A percentile compares a stretch with the other conserved stretches of the same genome.
phyloP scores from a whole-genome alignment of 2,888 invertebrate genomes.

The Papilio demoleus region DNA sequence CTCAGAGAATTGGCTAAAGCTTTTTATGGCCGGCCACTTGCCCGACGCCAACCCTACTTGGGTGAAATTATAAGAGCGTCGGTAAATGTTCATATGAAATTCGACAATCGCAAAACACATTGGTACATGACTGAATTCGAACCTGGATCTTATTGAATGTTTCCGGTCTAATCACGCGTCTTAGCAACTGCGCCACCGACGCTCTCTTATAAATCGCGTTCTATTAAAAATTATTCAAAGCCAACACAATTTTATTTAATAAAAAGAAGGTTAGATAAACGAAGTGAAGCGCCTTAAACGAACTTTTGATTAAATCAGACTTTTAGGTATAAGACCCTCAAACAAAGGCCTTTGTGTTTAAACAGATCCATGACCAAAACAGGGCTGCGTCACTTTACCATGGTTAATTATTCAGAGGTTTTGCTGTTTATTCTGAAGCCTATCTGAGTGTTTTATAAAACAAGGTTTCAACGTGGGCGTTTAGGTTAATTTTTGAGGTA shows the following conservation, averaged over 20 bases:
- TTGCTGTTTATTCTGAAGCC: slow-evolving; percentile 16
- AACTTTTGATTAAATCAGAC: slow-evolving; percentile 35
- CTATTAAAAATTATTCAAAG: neutral
- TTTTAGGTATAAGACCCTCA: slow-evolving; percentile 23
- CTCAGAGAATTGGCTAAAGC: too few species aligned
- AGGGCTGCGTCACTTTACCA: slow-evolving; percentile 32
- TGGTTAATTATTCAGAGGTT: slow-evolving; percentile 32
- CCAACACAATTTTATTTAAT: neutral
- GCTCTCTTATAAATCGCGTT: neutral
- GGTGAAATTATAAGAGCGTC: too few species aligned
- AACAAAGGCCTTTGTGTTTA: slow-evolving; percentile 38
- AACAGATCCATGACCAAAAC: slow-evolving; percentile 33
- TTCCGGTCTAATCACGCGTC: too few species aligned
- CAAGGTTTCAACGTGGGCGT: slow-evolving; percentile 9
- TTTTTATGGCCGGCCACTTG: too few species aligned
- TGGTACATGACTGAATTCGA: too few species aligned
- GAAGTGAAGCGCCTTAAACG: neutral
- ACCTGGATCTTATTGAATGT: too few species aligned
- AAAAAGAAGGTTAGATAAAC: slow-evolving; percentile 8
- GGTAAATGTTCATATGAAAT: too few species aligned
- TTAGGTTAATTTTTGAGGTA: slow-evolving; percentile 15
- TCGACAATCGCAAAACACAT: too few species aligned
- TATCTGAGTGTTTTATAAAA: slow-evolving; percentile 25
- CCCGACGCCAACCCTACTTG: too few species aligned
- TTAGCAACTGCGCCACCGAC: too few species aligned